Conservation (phyloP, 2,888 invertebrate genomes). For the Trachelus troglodyta region DNA sequence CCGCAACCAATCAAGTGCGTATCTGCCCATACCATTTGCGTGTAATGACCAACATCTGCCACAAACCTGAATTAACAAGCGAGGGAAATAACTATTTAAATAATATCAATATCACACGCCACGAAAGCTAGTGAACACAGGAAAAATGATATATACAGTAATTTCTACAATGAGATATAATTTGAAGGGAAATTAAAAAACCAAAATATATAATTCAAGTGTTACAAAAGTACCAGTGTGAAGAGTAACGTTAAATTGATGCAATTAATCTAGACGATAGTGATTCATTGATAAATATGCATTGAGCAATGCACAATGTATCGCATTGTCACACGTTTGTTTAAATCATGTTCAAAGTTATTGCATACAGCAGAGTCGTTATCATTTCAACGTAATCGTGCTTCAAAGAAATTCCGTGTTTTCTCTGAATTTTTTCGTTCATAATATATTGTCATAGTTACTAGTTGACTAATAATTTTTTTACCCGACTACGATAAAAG, state of each 20-base stretch:
- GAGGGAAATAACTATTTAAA: background rate
- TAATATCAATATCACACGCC: background rate
- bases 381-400: background rate
- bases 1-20: conserved; percentile 68
- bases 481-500: no score
- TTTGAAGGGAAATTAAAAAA: no score
- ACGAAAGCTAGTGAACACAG: background rate
- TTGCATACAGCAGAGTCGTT: background rate
- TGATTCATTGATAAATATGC: background rate
- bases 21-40: conserved; percentile 68
- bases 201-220: background rate
- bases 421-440: background rate
- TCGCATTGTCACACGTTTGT: background rate
- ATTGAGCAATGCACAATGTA: background rate
- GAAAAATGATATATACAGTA: background rate
- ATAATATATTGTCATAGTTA: background rate
- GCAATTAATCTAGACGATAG: background rate
- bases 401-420: background rate
- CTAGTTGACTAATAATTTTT: background rate
- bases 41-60: conserved; percentile 58
- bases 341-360: background rate
- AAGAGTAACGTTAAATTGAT: background rate
- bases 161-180: background rate
- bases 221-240: background rate
- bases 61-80: background rate